These are phyloP conservation scores for Formica aserva DNA, from an alignment of 2,888 invertebrate genomes.

Conservation along the genomic window DNA sequence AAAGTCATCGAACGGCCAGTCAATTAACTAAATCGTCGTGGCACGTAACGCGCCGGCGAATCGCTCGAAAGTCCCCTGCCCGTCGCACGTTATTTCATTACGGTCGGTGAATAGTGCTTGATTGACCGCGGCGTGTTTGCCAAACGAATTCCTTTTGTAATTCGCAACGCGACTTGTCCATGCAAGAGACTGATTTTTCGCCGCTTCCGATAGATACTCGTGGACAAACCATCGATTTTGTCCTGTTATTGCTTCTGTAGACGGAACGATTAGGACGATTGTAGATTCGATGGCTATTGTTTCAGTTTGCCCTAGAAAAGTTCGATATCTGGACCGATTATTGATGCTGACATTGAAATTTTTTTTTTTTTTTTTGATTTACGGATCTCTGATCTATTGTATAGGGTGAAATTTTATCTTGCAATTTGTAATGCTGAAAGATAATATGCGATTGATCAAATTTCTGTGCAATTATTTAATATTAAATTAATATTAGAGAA, in stretches of 20 bases:
- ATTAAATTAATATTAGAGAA: not conserved
- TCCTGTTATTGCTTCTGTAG: not conserved
- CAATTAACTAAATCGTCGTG: constrained; percentile 66
- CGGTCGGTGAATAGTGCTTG: constrained; percentile 76
- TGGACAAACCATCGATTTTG: constrained; percentile 14
- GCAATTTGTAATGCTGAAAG: not conserved
- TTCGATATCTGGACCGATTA: not conserved
- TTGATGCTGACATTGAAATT: not conserved
- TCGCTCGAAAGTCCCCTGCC: constrained; percentile 36
- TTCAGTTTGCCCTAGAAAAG: not conserved
- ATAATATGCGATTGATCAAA: not conserved
- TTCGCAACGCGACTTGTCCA: constrained; percentile 20
- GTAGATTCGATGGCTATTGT: constrained; percentile 23
- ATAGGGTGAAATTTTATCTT: not conserved
- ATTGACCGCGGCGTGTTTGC: constrained; percentile 75
- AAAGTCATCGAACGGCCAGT: constrained; percentile 70
- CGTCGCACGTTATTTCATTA: constrained; percentile 73
- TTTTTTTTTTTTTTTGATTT: not conserved
- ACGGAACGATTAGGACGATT: constrained; percentile 13
- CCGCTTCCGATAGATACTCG: not conserved
- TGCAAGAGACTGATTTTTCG: constrained; percentile 34
- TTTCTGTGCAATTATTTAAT: not conserved
- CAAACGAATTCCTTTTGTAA: constrained; percentile 67
- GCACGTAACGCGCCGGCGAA: constrained; percentile 59
- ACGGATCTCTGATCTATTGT: not conserved